Evolutionary conservation across 2,113 vertebrate genomes (phyloP), one percentile per base, ranked within the genome.

Genomic region (Pluvianellus socialis): DNA sequence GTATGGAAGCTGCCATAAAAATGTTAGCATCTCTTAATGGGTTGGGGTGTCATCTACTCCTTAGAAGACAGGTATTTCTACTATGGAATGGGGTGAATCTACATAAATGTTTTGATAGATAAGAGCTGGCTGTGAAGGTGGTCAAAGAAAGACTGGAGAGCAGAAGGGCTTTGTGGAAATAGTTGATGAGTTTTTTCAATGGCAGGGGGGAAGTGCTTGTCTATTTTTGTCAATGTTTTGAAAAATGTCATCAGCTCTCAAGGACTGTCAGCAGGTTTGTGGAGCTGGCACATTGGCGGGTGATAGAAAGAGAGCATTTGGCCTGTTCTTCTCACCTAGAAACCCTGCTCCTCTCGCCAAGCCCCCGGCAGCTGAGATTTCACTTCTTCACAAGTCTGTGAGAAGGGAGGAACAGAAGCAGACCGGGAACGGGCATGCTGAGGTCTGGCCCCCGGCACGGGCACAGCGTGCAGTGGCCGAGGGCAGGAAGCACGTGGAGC

Each of bases 281-380:
- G 95, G 94, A 94, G 86, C 83, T 95, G 95, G 83, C 95, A 95
- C 75, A 81, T 32, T 81, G 92, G 68, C 93, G 95, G 72, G 93
- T 95, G 96, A 90, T 90, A 93, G 90, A 88, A 93, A 93, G 92
- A 55, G 90, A 97, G 92, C 95, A 97, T 96, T 96, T 96, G 96
- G 92, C 95, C 94, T 96, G 96, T 95, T 96, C 94, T 97, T 96
- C 95, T 96, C 95, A 90, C 96, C 88, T 92, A 96, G 61, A 93
- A 95, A 94, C 91, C 90, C 92, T 63, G 62, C 87, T 97, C 90
- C 77, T 91, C 93, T 93, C 40, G 58, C 96, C 95, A 97, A 71
- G 18, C 90, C 83, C 70, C 33, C 4, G 12, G 82, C 93, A 97
- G 90, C 91, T 94, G 90, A 93, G 86, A 88, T 74, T 77, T 93